Conservation (phyloP, 2,888 invertebrate species). For the Agrochola lota region DNA sequence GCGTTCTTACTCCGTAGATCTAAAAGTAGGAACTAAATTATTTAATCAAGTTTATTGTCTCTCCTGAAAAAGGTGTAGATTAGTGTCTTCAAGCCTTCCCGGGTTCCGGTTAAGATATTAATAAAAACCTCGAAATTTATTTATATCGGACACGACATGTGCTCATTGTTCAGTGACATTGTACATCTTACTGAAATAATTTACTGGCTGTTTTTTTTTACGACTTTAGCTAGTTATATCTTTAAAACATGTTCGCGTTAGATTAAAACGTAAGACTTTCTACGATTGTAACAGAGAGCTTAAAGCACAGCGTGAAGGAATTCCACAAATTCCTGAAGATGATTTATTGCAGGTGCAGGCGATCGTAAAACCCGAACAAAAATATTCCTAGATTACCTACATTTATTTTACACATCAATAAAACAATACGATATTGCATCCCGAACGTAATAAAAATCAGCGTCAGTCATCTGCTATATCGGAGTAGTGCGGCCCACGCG, state of each 20-base stretch:
- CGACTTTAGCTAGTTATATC: constrained; percentile 15
- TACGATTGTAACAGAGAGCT: neutral
- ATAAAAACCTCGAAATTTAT: constrained; percentile 52
- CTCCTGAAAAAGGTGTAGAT: constrained; percentile 5
- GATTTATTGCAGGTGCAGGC: constrained; percentile 64
- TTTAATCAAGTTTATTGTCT: neutral
- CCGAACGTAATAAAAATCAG: constrained; percentile 85
- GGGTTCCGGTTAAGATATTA: constrained; percentile 45
- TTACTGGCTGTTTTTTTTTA: constrained; percentile 45
- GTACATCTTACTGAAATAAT: constrained; percentile 49
- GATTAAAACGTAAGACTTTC: constrained; percentile 5
- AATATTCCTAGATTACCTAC: constrained; percentile 73
- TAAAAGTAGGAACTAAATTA: neutral
- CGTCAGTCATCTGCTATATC: constrained; percentile 85
- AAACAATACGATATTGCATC: constrained; percentile 86
- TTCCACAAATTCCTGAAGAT: constrained; percentile 41
- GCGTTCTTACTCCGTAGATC: neutral
- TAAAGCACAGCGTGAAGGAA: constrained; percentile 6
- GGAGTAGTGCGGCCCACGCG: constrained; percentile 83
- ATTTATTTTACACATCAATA: constrained; percentile 81
- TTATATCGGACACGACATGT: constrained; percentile 41
- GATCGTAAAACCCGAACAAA: constrained; percentile 67
- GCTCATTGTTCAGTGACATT: constrained; percentile 52
- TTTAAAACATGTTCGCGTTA: constrained; percentile 1
- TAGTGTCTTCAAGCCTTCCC: neutral